These are phyloP conservation scores for Rhabdomys pumilio DNA, from an alignment of 2,797 vertebrate species.

Conservation along the genomic window DNA sequence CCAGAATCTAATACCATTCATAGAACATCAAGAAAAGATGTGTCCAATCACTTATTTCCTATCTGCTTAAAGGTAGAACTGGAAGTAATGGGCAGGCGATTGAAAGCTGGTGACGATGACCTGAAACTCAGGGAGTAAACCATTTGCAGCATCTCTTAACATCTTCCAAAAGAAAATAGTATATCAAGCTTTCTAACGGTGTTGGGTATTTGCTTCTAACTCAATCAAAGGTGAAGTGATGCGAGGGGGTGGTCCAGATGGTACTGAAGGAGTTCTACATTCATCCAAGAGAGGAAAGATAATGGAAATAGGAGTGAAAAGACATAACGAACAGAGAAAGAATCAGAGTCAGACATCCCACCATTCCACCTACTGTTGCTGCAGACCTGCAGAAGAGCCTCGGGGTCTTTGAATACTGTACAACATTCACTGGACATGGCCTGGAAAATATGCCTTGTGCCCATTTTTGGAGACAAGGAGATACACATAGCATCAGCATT, in stretches of 20 bases:
- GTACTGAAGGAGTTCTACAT: background rate
- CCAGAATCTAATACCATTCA: conserved; percentile 42
- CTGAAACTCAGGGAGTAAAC: conserved; percentile 7
- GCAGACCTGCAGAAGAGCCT: background rate
- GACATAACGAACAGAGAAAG: background rate
- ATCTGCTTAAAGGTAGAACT: background rate
- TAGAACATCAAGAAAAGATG: conserved; percentile 22
- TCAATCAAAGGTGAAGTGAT: background rate
- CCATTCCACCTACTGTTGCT: background rate
- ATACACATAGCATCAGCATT: accelerated
- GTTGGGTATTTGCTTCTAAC: background rate
- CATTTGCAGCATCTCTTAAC: background rate
- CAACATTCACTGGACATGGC: background rate
- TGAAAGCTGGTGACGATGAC: background rate
- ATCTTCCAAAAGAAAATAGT: background rate
- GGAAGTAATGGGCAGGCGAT: conserved; percentile 23
- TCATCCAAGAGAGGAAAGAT: background rate
- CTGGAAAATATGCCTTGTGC: background rate
- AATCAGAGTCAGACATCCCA: background rate
- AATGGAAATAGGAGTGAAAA: background rate
- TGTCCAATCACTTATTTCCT: background rate
- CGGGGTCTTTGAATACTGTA: background rate
- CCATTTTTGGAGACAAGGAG: background rate
- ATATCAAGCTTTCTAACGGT: background rate
- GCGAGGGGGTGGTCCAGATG: background rate